phyloP scores from a whole-genome alignment of 1,140 invertebrate genomes.

The Penaeus vannamei region DNA sequence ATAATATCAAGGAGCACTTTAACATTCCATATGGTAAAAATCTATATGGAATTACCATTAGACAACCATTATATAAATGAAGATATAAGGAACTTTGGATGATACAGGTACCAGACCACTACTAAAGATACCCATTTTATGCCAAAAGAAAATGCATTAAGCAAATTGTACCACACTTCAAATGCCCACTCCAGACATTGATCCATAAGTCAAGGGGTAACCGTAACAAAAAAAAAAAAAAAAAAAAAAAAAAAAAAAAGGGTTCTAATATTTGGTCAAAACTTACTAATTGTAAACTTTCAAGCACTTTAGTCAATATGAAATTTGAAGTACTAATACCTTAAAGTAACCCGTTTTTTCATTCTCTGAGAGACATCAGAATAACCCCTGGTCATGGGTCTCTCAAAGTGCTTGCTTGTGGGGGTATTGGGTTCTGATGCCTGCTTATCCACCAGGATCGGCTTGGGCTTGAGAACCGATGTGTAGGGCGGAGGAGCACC shows the following conservation, averaged over 20 bases:
- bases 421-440: constrained; percentile 86
- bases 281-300: not conserved
- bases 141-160: not conserved
- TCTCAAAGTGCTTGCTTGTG: constrained; percentile 74
- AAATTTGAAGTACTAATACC: constrained; percentile 71
- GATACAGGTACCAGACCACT: too few species aligned
- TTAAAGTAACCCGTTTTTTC: constrained; percentile 87
- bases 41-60: too few species aligned
- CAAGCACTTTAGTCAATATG: not conserved
- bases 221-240: not conserved
- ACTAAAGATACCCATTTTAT: too few species aligned
- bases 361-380: constrained; percentile 86
- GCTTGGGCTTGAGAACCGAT: constrained; percentile 72
- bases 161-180: not conserved
- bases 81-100: too few species aligned
- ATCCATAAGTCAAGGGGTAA: not conserved
- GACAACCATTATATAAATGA: too few species aligned
- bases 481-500: constrained; percentile 51
- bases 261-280: not conserved
- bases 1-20: too few species aligned
- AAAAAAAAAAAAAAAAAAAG: not conserved
- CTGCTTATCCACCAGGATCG: constrained; percentile 82
- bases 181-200: not conserved
- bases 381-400: constrained; percentile 82
- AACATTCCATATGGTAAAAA: too few species aligned